Conservation (phyloP, 2,113 vertebrate species). For the Corydoras maculifer region DNA sequence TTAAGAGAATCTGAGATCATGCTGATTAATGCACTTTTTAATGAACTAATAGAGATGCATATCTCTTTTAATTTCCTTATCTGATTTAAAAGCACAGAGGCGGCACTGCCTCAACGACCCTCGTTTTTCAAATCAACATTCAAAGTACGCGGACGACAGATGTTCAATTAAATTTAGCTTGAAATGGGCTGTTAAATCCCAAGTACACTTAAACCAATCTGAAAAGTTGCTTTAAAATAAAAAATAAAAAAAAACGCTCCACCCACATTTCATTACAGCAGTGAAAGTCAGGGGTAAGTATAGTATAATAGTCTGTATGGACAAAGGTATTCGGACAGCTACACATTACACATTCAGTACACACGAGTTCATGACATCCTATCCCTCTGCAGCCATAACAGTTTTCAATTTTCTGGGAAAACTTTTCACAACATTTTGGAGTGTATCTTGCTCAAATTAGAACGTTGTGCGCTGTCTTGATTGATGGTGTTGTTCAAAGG, state of each 20-base stretch:
- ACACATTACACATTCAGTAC: not conserved
- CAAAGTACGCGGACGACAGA: constrained; percentile 17
- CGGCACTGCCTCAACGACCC: constrained; percentile 15
- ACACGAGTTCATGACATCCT: no score
- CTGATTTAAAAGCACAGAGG: not conserved
- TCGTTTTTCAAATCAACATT: constrained; percentile 3
- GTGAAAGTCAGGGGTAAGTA: no score
- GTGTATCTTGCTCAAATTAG: no score
- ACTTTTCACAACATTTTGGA: no score
- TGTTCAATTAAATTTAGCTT: constrained; percentile 34
- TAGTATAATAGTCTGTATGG: not conserved
- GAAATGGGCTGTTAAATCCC: constrained; percentile 20
- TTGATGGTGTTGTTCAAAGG: not conserved
- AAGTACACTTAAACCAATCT: constrained; percentile 21
- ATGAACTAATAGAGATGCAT: no score
- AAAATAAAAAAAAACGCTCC: not conserved
- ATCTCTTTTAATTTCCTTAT: no score
- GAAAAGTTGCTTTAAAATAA: constrained; percentile 11
- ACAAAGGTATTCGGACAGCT: not conserved
- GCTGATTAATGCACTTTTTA: no score
- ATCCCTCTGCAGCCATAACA: no score
- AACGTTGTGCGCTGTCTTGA: not conserved
- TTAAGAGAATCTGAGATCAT: no score
- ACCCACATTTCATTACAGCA: not conserved
- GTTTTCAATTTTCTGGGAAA: no score